Base-by-base conservation (phyloP, 2,797 vertebrate genomes). In the Lemur catta region DNA sequence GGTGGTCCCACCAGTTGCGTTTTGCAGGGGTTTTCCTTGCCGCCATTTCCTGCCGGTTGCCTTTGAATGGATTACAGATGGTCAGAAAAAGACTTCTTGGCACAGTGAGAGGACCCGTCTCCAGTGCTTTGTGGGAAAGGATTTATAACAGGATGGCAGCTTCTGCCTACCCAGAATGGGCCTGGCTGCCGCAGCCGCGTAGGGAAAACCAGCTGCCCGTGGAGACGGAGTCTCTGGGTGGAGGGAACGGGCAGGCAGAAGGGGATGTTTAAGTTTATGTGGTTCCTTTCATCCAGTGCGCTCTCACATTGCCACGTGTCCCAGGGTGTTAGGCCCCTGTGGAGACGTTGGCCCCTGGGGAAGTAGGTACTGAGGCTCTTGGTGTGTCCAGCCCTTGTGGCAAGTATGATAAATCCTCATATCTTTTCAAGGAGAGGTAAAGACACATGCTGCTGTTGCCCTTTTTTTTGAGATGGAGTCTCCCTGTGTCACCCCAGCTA, bases 11-110 rank as follows among this genome's bases (percentile, higher is more conserved):
- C 79, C 84, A 90, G 48, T 97, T 96, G 98, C 95, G 3, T 96
- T 87, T 93, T 84, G 81, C 55, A 41, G 93, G 96, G 95, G 93
- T 90, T 97, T 97, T 97, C 94, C 97, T 97, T 85, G 93, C 96
- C 78, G 92, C 97, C 94, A 86, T 96, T 97, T 98, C 97, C 97
- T 98, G 96, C 93, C 82, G 18, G 84, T 94, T 96, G 96, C 95
- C 96, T 97, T 87, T 97, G 96, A 97, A 98, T 97, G 94, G 96
- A 95, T 97, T 97, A 85, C 97, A 98, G 96, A 97, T 97, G 96
- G 97, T 94, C 96, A 96, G 96, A 95, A 94, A 97, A 95, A 96
- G 96, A 90, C 94, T 97, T 97, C 96, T 97, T 97, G 97, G 97
- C 97, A 94, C 89, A 46, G 87, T 3, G 6, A 92, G 87, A 96